Conservation (phyloP, 2,888 invertebrate genomes). For the Steinernema hermaphroditum region DNA sequence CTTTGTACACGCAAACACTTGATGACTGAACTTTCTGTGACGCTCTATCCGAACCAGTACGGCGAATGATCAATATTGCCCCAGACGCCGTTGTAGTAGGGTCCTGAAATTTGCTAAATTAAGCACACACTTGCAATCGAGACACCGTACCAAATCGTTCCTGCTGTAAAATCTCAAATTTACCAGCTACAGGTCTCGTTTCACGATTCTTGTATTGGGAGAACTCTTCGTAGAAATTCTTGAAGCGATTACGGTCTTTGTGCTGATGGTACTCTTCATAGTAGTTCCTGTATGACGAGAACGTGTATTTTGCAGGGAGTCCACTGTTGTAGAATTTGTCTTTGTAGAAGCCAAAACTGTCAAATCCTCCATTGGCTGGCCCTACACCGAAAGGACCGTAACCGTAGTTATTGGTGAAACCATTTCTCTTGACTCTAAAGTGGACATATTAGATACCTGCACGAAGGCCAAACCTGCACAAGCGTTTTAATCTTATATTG, state of each 20-base stretch:
- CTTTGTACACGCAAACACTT: background rate
- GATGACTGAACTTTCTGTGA: background rate
- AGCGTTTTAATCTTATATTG: background rate
- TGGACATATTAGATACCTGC: background rate
- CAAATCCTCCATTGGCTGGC: conserved; percentile 55
- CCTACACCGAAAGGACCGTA: conserved; percentile 56
- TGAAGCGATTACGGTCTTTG: conserved; percentile 43
- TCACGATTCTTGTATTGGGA: conserved; percentile 53
- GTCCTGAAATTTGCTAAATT: conserved; percentile 45
- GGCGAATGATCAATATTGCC: conserved; percentile 57
- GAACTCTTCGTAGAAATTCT: conserved; percentile 38
- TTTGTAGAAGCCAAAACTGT: conserved; percentile 56
- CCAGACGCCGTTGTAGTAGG: conserved; percentile 61
- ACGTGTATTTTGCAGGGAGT: conserved; percentile 56
- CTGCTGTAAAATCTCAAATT: conserved; percentile 55
- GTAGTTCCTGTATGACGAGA: conserved; percentile 55
- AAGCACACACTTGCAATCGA: background rate
- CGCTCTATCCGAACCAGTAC: conserved; percentile 52
- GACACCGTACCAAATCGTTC: conserved; percentile 53
- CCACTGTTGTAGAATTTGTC: conserved; percentile 61
- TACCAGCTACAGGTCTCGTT: conserved; percentile 49
- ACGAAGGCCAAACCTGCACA: background rate
- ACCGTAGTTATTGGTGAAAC: conserved; percentile 60
- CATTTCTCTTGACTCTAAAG: conserved; percentile 51
- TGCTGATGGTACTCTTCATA: conserved; percentile 48